phyloP scores from a whole-genome alignment of 2,797 vertebrate species.

The Xenentodon cancila region DNA sequence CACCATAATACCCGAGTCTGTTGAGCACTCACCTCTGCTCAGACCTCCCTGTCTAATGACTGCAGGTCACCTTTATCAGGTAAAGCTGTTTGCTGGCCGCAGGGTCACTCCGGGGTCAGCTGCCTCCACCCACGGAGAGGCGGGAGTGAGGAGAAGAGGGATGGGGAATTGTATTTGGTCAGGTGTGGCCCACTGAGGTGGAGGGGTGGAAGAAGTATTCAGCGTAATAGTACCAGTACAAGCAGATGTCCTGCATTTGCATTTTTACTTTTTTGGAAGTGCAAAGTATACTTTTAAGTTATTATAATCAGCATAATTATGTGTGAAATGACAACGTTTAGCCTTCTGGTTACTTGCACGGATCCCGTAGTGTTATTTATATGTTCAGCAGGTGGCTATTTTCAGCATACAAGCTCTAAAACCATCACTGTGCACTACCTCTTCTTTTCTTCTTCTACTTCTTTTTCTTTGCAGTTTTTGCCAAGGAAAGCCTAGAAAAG shows the following conservation, averaged over 20 bases:
- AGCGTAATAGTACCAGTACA: constrained; percentile 12
- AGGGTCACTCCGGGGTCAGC: constrained; percentile 76
- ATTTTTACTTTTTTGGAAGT: neutral
- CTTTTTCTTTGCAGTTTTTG: too few species aligned
- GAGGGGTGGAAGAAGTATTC: constrained; percentile 18
- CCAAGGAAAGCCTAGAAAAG: too few species aligned
- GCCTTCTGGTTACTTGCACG: too few species aligned
- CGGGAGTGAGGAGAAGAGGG: constrained; percentile 64
- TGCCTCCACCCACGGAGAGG: constrained; percentile 54
- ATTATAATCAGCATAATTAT: too few species aligned
- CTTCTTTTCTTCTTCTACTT: too few species aligned
- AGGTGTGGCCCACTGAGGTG: constrained; percentile 75
- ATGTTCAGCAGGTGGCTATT: too few species aligned
- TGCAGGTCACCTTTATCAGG: constrained; percentile 84
- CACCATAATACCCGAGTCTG: constrained; percentile 73
- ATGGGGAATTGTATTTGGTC: constrained; percentile 81
- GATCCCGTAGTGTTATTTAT: too few species aligned
- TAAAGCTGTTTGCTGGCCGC: constrained; percentile 78
- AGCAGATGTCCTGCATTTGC: neutral
- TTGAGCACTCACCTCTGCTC: constrained; percentile 80
- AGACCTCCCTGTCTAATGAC: constrained; percentile 81
- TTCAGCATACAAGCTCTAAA: too few species aligned
- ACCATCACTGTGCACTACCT: too few species aligned
- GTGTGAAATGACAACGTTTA: too few species aligned
- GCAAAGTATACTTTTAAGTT: neutral